These are phyloP conservation scores for Centrocercus urophasianus DNA, from an alignment of 2,113 vertebrate genomes.

Conservation along the genomic window DNA sequence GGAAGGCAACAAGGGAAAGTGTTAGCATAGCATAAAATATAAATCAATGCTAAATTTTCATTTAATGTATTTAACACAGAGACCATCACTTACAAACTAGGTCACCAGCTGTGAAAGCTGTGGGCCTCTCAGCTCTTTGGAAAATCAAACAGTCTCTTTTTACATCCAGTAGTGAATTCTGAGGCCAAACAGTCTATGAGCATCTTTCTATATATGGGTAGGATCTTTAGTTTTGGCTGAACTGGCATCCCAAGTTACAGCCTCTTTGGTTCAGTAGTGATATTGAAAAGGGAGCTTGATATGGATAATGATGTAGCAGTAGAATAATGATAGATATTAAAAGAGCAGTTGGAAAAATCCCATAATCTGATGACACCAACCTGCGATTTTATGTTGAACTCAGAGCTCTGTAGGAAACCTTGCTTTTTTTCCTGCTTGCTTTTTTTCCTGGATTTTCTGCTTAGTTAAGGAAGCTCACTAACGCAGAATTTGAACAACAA, in stretches of 20 bases:
- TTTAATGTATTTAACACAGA: not conserved
- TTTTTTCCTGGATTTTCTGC: not conserved
- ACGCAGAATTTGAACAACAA: not conserved
- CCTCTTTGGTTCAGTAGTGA: not conserved
- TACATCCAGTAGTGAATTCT: not conserved
- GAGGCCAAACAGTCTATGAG: not conserved
- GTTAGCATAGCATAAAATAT: not conserved
- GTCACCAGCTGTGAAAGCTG: not conserved
- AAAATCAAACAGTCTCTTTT: constrained; percentile 4
- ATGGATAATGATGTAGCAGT: not conserved
- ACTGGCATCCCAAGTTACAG: not conserved
- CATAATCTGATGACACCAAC: accelerated
- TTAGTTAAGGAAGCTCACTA: not conserved
- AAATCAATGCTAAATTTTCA: not conserved
- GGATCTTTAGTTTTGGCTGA: not conserved
- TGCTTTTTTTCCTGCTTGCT: not conserved
- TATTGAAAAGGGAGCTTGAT: not conserved
- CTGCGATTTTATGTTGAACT: not conserved
- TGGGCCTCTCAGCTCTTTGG: not conserved
- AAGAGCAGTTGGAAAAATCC: not conserved
- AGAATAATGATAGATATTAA: not conserved
- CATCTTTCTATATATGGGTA: not conserved
- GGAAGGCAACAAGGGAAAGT: not conserved
- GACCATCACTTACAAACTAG: not conserved
- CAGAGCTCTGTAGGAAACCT: not conserved